phyloP scores from a whole-genome alignment of 2,888 invertebrate species.

The Nemotelus pantherinus region DNA sequence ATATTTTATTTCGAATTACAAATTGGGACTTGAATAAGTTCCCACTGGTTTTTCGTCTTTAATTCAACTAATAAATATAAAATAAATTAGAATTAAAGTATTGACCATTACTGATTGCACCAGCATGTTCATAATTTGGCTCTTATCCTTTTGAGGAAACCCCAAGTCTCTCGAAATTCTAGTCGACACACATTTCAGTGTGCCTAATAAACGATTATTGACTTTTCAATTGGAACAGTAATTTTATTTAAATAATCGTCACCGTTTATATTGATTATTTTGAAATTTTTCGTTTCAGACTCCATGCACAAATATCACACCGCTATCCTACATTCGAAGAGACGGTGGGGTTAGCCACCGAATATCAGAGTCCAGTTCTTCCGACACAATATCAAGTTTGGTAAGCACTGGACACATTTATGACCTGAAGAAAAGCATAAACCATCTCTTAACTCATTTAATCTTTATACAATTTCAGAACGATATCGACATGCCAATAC shows the following conservation, averaged over 20 bases:
- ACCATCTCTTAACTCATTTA: not conserved
- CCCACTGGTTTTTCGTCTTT: not conserved
- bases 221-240: no score
- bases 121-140: no score
- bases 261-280: no score
- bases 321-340: conserved; percentile 54
- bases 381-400: conserved; percentile 55
- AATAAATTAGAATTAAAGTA: no score
- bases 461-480: conserved; percentile 64
- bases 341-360: conserved; percentile 52
- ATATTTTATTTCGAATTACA: not conserved
- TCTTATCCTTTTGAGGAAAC: no score
- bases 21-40: not conserved
- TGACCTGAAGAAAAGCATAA: no score
- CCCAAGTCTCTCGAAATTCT: no score
- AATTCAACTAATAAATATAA: not conserved
- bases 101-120: no score
- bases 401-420: conserved; percentile 47
- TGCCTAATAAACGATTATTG: no score
- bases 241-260: no score
- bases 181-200: no score
- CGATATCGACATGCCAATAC: conserved; percentile 67
- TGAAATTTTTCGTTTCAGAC: conserved; percentile 38
- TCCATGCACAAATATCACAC: conserved; percentile 51
- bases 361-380: conserved; percentile 54